These are phyloP conservation scores for Drosophila macrothrix DNA, from an alignment of 2,888 invertebrate genomes.

Conservation along the genomic window DNA sequence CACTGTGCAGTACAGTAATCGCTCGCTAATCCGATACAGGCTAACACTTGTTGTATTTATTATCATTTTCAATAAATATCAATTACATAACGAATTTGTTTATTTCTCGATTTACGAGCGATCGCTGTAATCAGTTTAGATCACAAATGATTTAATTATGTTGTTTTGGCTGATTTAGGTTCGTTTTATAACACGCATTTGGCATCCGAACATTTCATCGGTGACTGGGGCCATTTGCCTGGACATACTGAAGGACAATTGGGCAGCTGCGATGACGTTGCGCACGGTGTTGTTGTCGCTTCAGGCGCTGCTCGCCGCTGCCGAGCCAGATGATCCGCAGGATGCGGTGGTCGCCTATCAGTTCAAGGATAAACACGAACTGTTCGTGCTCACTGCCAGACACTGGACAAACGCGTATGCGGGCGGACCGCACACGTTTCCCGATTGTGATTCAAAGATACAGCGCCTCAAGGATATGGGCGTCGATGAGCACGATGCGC, in stretches of 20 bases:
- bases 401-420: slow-evolving; percentile 99
- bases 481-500: slow-evolving; percentile 94
- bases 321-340: slow-evolving; percentile 97
- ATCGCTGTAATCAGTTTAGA: neutral
- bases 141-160: neutral
- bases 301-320: slow-evolving; percentile 96
- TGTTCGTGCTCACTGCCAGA: slow-evolving; percentile 95
- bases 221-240: slow-evolving; percentile 99
- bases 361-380: slow-evolving; percentile 94
- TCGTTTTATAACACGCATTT: slow-evolving; percentile 98
- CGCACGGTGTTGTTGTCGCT: slow-evolving; percentile 97
- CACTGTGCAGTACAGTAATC: slow-evolving; percentile 1
- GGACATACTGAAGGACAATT: slow-evolving; percentile 99
- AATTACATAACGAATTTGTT: neutral
- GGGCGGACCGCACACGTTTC: slow-evolving; percentile 90
- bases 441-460: slow-evolving; percentile 94
- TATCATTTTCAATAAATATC: neutral
- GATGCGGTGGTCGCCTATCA: slow-evolving; percentile 99
- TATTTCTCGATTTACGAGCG: neutral
- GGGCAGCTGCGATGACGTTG: slow-evolving; percentile 99
- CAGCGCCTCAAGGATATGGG: slow-evolving; percentile 97
- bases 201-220: slow-evolving; percentile 99
- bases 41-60: neutral
- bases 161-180: slow-evolving; percentile 87
- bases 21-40: neutral